These are phyloP conservation scores for Hyperopisus bebe DNA, from an alignment of 2,113 vertebrate genomes.

Conservation along the genomic window DNA sequence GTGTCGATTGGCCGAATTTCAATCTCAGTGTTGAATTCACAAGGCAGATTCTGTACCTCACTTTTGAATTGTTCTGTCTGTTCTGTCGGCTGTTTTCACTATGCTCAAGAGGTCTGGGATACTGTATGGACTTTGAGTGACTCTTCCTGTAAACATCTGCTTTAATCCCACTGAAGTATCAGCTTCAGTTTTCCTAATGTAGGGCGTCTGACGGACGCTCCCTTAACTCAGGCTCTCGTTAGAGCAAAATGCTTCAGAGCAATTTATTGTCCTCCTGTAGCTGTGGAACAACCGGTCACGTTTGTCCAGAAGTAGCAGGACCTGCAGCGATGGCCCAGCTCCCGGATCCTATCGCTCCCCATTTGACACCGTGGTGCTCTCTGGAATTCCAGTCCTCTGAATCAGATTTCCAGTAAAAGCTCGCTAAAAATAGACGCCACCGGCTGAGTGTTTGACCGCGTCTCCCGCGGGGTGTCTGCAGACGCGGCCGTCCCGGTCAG, in stretches of 20 bases:
- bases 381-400: constrained; percentile 34
- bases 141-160: not conserved
- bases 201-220: not conserved
- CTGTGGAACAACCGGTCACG: not conserved
- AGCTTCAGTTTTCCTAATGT: not conserved
- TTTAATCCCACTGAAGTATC: not conserved
- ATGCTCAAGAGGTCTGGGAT: not conserved
- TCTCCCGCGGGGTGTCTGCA: constrained; percentile 11
- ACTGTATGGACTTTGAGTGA: not conserved
- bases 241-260: not conserved
- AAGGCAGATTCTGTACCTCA: not conserved
- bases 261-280: not conserved
- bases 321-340: not conserved
- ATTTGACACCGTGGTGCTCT: not conserved
- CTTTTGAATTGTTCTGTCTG: not conserved
- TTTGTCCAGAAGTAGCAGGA: not conserved
- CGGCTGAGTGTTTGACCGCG: not conserved
- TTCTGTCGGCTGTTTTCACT: not conserved
- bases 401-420: constrained; percentile 50
- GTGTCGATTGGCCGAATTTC: not conserved
- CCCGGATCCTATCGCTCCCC: not conserved
- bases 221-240: not conserved
- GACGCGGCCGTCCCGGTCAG: not conserved
- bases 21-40: not conserved
- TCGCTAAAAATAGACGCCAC: constrained; percentile 45